Percentiles rank a stretch among this genome's conserved stretches.
These are phyloP conservation scores for Chromobotia macracanthus DNA, from an alignment of 2,797 vertebrate species.

Conservation along the genomic window DNA sequence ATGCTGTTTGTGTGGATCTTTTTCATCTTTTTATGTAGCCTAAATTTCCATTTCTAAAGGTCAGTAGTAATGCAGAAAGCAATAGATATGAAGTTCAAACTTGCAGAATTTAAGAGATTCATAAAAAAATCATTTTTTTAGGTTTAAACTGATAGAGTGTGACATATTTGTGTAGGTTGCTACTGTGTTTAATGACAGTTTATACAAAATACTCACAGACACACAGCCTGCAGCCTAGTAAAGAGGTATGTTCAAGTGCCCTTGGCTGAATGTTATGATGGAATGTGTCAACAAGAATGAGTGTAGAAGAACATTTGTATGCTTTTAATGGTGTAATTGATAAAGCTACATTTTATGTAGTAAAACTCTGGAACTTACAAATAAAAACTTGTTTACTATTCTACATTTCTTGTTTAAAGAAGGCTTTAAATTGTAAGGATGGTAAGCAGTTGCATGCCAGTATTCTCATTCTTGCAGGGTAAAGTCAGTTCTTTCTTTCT, in stretches of 20 bases:
- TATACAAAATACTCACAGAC: constrained; percentile 26
- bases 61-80: constrained; percentile 54
- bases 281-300: constrained; percentile 48
- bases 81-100: constrained; percentile 56
- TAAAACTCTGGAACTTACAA: constrained; percentile 53
- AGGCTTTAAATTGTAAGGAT: constrained; percentile 15
- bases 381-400: constrained; percentile 46
- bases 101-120: constrained; percentile 43
- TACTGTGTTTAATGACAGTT: constrained; percentile 28
- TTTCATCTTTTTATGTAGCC: not conserved
- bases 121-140: constrained; percentile 47
- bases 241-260: constrained; percentile 56
- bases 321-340: constrained; percentile 52
- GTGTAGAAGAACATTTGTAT: constrained; percentile 47
- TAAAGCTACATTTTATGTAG: constrained; percentile 55
- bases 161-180: constrained; percentile 24
- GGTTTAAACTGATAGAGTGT: constrained; percentile 18
- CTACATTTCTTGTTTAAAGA: constrained; percentile 26
- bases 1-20: constrained; percentile 27
- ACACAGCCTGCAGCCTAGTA: constrained; percentile 44
- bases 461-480: constrained; percentile 1
- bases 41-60: constrained; percentile 35
- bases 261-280: constrained; percentile 56
- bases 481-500: constrained; percentile 1
- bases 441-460: not conserved